Conservation (phyloP, 2,797 vertebrate species). For the Potorous gilbertii region DNA sequence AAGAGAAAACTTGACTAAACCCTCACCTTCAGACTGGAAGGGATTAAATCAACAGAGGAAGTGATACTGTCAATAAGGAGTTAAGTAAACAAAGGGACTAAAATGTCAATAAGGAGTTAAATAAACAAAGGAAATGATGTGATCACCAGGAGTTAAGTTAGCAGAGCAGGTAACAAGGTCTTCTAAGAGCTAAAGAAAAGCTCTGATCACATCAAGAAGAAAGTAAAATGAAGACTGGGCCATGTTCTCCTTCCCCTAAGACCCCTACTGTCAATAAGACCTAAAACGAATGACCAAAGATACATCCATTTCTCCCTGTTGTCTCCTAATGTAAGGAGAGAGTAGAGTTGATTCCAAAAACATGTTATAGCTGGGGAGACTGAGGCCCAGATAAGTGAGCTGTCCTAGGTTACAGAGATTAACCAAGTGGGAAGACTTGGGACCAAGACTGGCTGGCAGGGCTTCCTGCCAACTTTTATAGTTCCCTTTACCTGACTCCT, state of each 20-base stretch:
- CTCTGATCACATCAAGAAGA: constrained; percentile 45
- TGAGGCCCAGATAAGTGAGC: background rate
- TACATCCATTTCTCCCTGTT: background rate
- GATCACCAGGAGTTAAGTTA: constrained; percentile 25
- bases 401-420: fast-evolving
- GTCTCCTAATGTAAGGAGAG: background rate
- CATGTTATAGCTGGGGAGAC: background rate
- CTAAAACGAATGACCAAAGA: background rate
- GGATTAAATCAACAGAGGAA: constrained; percentile 70
- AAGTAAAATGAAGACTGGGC: background rate
- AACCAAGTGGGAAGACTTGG: background rate
- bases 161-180: constrained; percentile 31
- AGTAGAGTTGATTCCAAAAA: background rate
- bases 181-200: constrained; percentile 59
- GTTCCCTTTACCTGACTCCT: background rate
- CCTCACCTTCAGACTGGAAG: constrained; percentile 49
- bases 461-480: background rate
- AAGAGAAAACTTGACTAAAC: constrained; percentile 19
- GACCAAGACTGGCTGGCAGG: background rate
- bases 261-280: constrained; percentile 71
- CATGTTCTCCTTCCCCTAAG: background rate
- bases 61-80: constrained; percentile 54
- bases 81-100: constrained; percentile 64
- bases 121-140: constrained; percentile 67
- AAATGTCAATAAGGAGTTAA: constrained; percentile 57